Percentiles rank a stretch among this genome's conserved stretches.
Evolutionary conservation across 2,113 vertebrate genomes (phyloP).

Genomic region (Malurus melanocephalus): DNA sequence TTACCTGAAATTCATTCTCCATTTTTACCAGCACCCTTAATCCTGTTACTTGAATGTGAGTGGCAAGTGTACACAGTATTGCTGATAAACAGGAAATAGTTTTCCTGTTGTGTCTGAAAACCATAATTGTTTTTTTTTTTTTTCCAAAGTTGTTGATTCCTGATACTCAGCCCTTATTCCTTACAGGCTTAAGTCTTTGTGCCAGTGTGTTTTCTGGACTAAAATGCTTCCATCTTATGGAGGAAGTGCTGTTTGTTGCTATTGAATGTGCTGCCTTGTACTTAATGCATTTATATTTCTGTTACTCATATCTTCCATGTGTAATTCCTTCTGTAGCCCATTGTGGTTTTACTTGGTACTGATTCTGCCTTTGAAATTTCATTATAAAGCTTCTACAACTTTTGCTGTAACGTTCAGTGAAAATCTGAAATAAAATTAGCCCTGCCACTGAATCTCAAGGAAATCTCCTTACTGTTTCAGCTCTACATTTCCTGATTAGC

Average conservation of each 20-base stretch:
- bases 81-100: neutral
- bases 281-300: neutral
- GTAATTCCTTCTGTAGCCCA: neutral
- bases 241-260: neutral
- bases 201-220: neutral
- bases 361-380: neutral
- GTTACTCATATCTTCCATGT: neutral
- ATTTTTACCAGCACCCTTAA: neutral
- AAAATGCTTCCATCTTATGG: neutral
- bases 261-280: neutral
- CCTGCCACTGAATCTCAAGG: neutral
- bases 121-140: neutral
- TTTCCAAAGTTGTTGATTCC: neutral
- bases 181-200: neutral
- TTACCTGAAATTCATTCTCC: neutral
- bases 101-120: neutral
- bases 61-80: neutral
- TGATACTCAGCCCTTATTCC: neutral
- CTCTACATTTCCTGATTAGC: slow-evolving; percentile 9
- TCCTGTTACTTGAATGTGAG: neutral
- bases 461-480: slow-evolving; percentile 8
- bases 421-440: slow-evolving; percentile 21
- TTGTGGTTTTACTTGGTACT: neutral
- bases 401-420: neutral
- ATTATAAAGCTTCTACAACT: neutral